Evolutionary conservation across 2,797 vertebrate genomes (phyloP), one percentile per base, ranked within the genome.

Genomic region (Pampus argenteus): DNA sequence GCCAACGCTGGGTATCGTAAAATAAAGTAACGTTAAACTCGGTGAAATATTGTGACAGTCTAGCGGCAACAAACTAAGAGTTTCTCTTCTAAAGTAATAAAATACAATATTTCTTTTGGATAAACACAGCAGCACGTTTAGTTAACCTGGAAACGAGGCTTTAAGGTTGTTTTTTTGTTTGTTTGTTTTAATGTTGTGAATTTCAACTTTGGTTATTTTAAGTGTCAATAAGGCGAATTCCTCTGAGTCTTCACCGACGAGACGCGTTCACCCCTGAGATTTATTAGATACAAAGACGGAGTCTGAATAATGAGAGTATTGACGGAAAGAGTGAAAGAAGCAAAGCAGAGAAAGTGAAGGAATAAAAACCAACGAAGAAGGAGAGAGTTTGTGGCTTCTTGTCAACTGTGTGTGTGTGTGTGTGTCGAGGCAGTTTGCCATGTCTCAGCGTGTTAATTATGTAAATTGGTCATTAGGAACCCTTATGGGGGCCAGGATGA

Each of bases 391-490:
- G 56, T 84, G 82, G 79, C 82, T 52, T 74, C 0, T 2, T 52
- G 59, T 80, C 82, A 79, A 49, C 31, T 55, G 38, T 29, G 52
- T 36, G 57, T 58, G 29, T 57, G 31, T 71, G 38, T 62, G 40
- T 50, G 26, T 49, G 31, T 54, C 20, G 55, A 71, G 69, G 86
- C 87, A 80, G 73, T 40, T 55, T 82, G 86, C 82, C 79, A 81
- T 82, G 79, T 66, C 77, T 81, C 79, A 72, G 79, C 52, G 49
- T 89, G 84, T 89, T 91, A 91, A 91, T 90, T 91, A 91, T 91
- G 90, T 85, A 89, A 90, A 89, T 90, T 90, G 84, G 75, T 86
- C 85, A 88, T 90, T 90, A 87, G 70, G 74, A 87, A 76, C 63
- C 76, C 72, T 80, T 79, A 66, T 78, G 74, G 79, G 65, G 78